Evolutionary conservation across 2,797 vertebrate genomes (phyloP).

Genomic region (Gouania willdenowi): DNA sequence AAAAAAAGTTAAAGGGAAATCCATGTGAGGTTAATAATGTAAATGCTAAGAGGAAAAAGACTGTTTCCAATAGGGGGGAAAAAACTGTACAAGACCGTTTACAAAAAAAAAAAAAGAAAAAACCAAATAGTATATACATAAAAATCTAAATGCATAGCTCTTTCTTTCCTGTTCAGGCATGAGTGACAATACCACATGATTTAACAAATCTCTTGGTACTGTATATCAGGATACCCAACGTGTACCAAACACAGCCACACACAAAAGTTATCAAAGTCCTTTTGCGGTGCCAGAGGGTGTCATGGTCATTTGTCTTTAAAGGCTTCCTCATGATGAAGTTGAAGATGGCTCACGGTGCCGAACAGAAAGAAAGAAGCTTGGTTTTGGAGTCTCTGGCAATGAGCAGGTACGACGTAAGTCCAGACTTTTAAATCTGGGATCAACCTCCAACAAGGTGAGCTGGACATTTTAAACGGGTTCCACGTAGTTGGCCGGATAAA

Average conservation of each 20-base stretch:
- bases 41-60: constrained; percentile 33
- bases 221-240: constrained; percentile 46
- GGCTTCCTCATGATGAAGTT: constrained; percentile 35
- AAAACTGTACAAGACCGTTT: constrained; percentile 63
- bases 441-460: constrained; percentile 49
- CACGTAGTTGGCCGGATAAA: constrained; percentile 96
- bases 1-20: too few species aligned
- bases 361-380: constrained; percentile 49
- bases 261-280: constrained; percentile 27
- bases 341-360: constrained; percentile 45
- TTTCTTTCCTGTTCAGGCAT: constrained; percentile 61
- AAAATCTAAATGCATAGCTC: constrained; percentile 65
- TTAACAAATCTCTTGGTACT: constrained; percentile 50
- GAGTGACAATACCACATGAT: constrained; percentile 42
- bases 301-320: constrained; percentile 13
- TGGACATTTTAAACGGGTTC: constrained; percentile 79
- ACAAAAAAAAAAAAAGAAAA: constrained; percentile 46
- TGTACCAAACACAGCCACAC: constrained; percentile 54
- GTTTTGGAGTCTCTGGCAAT: constrained; percentile 65
- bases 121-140: constrained; percentile 64
- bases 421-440: constrained; percentile 81
- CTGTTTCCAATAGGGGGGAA: constrained; percentile 24
- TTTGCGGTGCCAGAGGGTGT: constrained; percentile 28
- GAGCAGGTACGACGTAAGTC: constrained; percentile 75
- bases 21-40: constrained; percentile 25